Base-by-base conservation (phyloP, 2,797 vertebrate genomes). In the Molossus alvarezi region DNA sequence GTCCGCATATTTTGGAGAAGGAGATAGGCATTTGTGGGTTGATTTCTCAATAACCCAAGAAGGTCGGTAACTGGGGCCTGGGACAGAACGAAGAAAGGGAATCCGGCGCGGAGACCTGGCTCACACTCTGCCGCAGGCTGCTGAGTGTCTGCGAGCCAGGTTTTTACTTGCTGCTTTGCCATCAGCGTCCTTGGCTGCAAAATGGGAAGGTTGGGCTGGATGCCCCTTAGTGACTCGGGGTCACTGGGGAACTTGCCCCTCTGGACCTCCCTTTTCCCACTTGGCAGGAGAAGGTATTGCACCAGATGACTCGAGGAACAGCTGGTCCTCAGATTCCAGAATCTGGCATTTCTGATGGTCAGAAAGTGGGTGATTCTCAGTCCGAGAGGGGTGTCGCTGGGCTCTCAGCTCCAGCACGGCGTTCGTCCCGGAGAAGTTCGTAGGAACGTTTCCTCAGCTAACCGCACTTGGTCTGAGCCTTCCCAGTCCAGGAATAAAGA, bases 1-100 rank as follows among this genome's bases (percentile, higher is more conserved):
- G 84, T 85, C 81, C 94, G 77, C 72, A 55, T 58, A 12, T 23
- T 25, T 2, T 1, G 12, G 85, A 92, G 90, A 96, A 94, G 85
- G 95, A 81, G 29, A 48, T 33, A 33, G 76, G 41, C 73, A 12
- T 73, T 69, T 88, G 77, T 25, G 41, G 79, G 45, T 3, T 77
- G 55, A n/a, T 92, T 94, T 94, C 89, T 86, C 93, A 80, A 48
- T 45, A 55, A n/a, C 7, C 13, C 41, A 17, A 41, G 64, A 53
- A 77, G 73, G 51, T 51, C 0, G 0, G 67, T 37, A 33, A 72
- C 55, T 82, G 57, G 18, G 64, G 45, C 45, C 14, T 25, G 15
- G 25, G 12, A 51, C 18, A 12, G 14, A 57, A 65, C 79, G 88
- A 29, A 94, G 53, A 58, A 58, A 73, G 12, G 84, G 58, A 37